phyloP scores from a whole-genome alignment of 2,797 vertebrate genomes.

The Bufotes viridis region DNA sequence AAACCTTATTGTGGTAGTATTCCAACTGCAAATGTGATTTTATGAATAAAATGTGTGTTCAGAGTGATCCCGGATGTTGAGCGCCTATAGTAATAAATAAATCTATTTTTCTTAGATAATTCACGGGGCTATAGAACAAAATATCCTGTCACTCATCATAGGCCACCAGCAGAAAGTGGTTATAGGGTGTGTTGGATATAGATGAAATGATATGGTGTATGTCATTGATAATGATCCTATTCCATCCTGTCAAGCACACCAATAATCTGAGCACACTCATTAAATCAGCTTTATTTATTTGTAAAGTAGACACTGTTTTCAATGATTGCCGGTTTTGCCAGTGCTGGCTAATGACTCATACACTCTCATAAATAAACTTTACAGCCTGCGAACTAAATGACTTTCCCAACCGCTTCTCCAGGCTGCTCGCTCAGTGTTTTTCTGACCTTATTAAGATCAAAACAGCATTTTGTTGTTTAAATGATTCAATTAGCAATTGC shows the following conservation, averaged over 20 bases:
- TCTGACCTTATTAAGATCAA: constrained; percentile 59
- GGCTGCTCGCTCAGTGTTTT: constrained; percentile 48
- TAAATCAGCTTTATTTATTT: constrained; percentile 44
- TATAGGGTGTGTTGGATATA: background rate
- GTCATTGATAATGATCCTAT: constrained; percentile 21
- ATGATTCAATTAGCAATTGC: constrained; percentile 58
- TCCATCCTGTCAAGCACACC: constrained; percentile 3
- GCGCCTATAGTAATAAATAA: background rate
- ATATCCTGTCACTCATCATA: background rate
- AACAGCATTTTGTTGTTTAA: constrained; percentile 59
- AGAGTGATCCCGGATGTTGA: too few species aligned
- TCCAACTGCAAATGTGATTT: too few species aligned
- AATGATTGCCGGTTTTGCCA: constrained; percentile 36
- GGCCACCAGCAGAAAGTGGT: background rate
- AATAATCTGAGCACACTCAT: constrained; percentile 31
- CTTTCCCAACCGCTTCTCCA: constrained; percentile 52
- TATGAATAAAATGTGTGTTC: too few species aligned
- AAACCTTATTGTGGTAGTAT: too few species aligned
- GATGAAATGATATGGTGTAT: constrained; percentile 26
- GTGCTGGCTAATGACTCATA: constrained; percentile 55
- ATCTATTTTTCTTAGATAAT: background rate
- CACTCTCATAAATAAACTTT: constrained; percentile 59
- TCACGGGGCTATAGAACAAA: background rate
- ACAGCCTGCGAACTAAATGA: constrained; percentile 51
- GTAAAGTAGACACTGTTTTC: constrained; percentile 3